Base-by-base conservation (phyloP, 2,888 invertebrate genomes). In the Andrena bucephala region DNA sequence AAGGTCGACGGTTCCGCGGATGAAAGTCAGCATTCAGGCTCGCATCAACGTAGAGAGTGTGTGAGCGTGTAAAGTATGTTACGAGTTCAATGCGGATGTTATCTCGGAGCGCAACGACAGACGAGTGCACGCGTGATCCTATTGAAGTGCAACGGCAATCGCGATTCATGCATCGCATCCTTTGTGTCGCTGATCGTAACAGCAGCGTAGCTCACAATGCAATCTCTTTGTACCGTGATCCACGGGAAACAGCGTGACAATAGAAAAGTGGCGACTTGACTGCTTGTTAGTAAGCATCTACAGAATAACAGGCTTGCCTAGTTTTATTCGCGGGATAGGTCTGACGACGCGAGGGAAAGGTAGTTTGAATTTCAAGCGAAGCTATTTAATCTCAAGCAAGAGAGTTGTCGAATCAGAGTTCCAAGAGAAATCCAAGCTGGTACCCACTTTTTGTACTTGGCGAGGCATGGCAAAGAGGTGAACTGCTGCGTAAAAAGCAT, bases 401-500 rank as follows among this genome's bases (percentile, higher is more conserved):
- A 2, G 13, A 5, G 27, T 31, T 2, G 24, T 4, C 13, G 50
- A 63, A 48, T 5, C 10, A 20, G 31, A 59, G 8, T 42, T 75
- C 62, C 24, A 50, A 52, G 57, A 1, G 33, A 33, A 20, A 4
- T 62, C 52, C 24, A 52, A 57, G 33, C 5, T 27, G 29, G 33
- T 88, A 93, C 93, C 79, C 88, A 94, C 93, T 93, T 94, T 86
- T 92, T 92, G 84, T 92, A 93, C 86, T 92, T 94, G 72, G 92
- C 90, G 62, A 94, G 92, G 77, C 94, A 94, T 87, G 94, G 94
- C 69, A 94, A 83, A 6, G 88, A 89, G 54, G 89, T 88, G 75
- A 94, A 91, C 82, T 93, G 93, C 89, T 93, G 93, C 50, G 92
- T 91, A 90, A 94, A 94, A 71, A 93, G 90, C 94, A 94, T 94